These are phyloP conservation scores for Struthidea cinerea DNA, from an alignment of 2,113 vertebrate species.

Conservation along the genomic window DNA sequence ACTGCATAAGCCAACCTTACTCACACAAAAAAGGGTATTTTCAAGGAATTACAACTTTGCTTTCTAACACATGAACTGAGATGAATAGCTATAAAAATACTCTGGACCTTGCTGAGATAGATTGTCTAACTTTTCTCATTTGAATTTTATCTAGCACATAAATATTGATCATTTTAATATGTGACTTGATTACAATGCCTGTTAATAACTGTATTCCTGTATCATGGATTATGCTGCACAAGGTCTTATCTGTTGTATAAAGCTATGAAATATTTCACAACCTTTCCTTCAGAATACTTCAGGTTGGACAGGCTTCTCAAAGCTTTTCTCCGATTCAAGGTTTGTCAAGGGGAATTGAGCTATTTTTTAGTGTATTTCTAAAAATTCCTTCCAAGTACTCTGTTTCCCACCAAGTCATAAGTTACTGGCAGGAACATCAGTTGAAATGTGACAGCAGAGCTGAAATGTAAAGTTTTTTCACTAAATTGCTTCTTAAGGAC, in stretches of 20 bases:
- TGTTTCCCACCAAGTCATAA: neutral
- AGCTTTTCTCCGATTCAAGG: neutral
- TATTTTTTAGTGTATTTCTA: neutral
- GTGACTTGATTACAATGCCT: neutral
- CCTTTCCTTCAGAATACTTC: neutral
- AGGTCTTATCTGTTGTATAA: neutral
- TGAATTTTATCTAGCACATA: neutral
- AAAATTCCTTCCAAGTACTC: neutral
- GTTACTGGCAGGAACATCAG: neutral
- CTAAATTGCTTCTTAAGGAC: neutral
- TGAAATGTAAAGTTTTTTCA: neutral
- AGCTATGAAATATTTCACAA: neutral
- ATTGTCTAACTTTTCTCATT: neutral
- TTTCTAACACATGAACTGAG: neutral
- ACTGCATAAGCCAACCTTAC: neutral
- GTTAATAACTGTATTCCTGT: neutral
- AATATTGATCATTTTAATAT: neutral
- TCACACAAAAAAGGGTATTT: neutral
- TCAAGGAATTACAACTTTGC: neutral
- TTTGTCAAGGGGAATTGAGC: neutral
- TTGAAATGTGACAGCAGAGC: neutral
- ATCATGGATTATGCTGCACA: neutral
- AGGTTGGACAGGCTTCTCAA: neutral
- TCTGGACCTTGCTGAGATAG: neutral
- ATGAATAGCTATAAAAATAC: neutral